These are phyloP conservation scores for Rhodeus uyekii DNA, from an alignment of 2,797 vertebrate species.

Conservation along the genomic window DNA sequence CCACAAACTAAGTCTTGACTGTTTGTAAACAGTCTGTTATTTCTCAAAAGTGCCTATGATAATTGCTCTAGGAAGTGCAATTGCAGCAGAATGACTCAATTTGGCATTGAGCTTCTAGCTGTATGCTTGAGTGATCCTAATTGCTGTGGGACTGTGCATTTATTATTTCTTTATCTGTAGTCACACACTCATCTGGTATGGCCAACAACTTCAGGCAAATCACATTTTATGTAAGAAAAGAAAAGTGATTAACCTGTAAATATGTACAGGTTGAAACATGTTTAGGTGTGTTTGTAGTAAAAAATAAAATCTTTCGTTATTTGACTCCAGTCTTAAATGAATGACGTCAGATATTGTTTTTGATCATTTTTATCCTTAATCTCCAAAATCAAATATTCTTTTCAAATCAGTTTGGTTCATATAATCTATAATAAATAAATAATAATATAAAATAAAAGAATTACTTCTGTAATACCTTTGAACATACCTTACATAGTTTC, in stretches of 20 bases:
- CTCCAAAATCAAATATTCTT: neutral
- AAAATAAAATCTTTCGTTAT: neutral
- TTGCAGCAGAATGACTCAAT: slow-evolving; percentile 86
- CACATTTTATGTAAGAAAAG: slow-evolving; percentile 65
- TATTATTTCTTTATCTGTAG: slow-evolving; percentile 80
- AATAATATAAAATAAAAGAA: neutral
- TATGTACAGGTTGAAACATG: slow-evolving; percentile 76
- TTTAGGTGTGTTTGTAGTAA: slow-evolving; percentile 70
- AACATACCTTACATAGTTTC: neutral
- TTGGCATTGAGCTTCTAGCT: slow-evolving; percentile 81
- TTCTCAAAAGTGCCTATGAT: slow-evolving; percentile 84
- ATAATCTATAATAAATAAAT: neutral
- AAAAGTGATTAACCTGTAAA: slow-evolving; percentile 79
- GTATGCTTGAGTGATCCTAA: slow-evolving; percentile 85
- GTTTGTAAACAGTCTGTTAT: slow-evolving; percentile 90
- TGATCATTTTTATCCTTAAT: neutral
- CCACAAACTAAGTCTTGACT: slow-evolving; percentile 71
- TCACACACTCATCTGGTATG: slow-evolving; percentile 76
- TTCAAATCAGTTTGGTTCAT: neutral
- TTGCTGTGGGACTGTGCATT: slow-evolving; percentile 79
- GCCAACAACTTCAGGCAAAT: slow-evolving; percentile 74
- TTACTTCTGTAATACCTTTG: neutral
- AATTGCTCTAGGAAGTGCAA: slow-evolving; percentile 85
- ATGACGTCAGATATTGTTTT: neutral
- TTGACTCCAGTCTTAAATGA: neutral